Percentiles rank a stretch among this genome's conserved stretches.
These are phyloP conservation scores for Harmothoe impar DNA, from an alignment of 2,888 invertebrate species.

Conservation along the genomic window DNA sequence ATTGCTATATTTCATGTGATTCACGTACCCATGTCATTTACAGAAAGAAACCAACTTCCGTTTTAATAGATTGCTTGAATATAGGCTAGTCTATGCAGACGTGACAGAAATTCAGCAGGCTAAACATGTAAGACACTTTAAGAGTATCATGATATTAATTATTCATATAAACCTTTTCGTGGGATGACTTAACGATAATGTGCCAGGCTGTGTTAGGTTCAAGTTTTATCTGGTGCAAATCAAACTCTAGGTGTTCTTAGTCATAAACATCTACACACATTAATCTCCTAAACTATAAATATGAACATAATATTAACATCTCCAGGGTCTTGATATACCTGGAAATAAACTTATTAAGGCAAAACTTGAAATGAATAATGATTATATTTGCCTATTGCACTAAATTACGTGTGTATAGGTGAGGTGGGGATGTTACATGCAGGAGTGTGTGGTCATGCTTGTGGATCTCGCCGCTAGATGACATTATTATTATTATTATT, in stretches of 20 bases:
- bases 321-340: not conserved
- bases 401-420: slow-evolving; percentile 18
- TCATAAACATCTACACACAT: not conserved
- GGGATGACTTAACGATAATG: not conserved
- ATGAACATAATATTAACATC: not conserved
- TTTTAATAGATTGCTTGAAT: too few relatives aligned
- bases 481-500: too few relatives aligned
- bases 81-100: too few relatives aligned
- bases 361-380: not conserved
- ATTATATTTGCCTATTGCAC: slow-evolving; percentile 6
- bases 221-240: not conserved
- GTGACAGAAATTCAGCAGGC: too few relatives aligned
- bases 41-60: too few relatives aligned
- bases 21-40: too few relatives aligned
- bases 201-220: not conserved
- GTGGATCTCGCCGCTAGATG: slow-evolving; percentile 1
- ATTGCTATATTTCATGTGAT: too few relatives aligned
- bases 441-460: not conserved
- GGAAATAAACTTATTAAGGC: not conserved
- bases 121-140: too few relatives aligned
- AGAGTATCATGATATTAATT: too few relatives aligned
- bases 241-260: slow-evolving; percentile 27
- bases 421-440: slow-evolving; percentile 31
- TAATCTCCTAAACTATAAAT: not conserved
- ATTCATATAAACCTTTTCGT: too few relatives aligned